Conservation (phyloP, 2,888 invertebrate genomes). For the Zelleria hepariella region DNA sequence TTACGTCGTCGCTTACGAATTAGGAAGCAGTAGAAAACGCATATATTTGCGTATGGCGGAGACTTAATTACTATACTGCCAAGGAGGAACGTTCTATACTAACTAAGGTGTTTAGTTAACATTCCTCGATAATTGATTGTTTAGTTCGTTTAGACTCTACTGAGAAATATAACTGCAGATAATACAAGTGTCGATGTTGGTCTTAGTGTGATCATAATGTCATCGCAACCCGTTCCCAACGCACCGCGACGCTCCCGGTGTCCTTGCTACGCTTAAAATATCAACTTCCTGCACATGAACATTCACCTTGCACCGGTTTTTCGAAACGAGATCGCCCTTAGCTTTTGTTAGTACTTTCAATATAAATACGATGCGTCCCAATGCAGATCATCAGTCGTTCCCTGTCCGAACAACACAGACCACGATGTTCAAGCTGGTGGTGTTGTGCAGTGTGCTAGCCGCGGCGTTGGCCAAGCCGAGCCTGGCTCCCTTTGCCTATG, state of each 20-base stretch:
- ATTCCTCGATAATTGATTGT: too few species aligned
- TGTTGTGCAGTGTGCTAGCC: slow-evolving; percentile 74
- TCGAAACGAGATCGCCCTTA: slow-evolving; percentile 51
- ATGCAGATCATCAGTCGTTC: slow-evolving; percentile 47
- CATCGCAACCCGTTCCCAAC: not conserved
- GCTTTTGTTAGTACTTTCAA: slow-evolving; percentile 41
- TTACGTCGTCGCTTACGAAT: not conserved
- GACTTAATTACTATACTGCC: not conserved
- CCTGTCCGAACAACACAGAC: slow-evolving; percentile 49
- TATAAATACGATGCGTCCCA: slow-evolving; percentile 40
- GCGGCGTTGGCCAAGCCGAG: slow-evolving; percentile 43
- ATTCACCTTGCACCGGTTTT: slow-evolving; percentile 51
- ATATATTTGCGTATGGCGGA: not conserved
- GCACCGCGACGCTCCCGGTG: slow-evolving; percentile 21
- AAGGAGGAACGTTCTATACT: too few species aligned
- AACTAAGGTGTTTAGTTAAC: too few species aligned
- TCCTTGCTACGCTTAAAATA: slow-evolving; percentile 50
- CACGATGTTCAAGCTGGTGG: slow-evolving; percentile 68
- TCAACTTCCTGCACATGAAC: slow-evolving; percentile 7
- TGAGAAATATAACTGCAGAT: too few species aligned
- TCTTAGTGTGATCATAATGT: too few species aligned
- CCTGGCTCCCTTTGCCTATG: slow-evolving; percentile 8
- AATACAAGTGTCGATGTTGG: too few species aligned
- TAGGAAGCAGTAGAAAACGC: not conserved
- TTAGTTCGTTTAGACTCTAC: too few species aligned